These are phyloP conservation scores for Tragelaphus strepsiceros DNA, from an alignment of 2,113 vertebrate genomes.

Conservation along the genomic window DNA sequence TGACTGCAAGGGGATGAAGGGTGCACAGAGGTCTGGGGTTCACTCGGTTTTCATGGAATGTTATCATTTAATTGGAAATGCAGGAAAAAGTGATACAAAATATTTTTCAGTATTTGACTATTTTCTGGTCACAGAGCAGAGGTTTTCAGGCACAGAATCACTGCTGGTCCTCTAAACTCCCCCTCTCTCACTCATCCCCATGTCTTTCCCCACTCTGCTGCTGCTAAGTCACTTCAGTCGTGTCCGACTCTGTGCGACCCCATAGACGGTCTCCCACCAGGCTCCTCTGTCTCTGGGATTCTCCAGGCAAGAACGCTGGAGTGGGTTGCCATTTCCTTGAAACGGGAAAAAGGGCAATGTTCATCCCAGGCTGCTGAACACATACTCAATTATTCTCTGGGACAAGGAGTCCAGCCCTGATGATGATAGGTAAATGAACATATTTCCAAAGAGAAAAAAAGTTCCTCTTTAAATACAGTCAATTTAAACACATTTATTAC, in stretches of 20 bases:
- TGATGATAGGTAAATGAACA: not conserved
- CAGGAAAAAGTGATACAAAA: not conserved
- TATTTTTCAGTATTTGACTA: not conserved
- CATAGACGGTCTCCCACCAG: too few species aligned
- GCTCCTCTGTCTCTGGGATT: too few species aligned
- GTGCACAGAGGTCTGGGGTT: not conserved
- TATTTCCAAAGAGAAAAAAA: not conserved
- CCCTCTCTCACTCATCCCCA: not conserved
- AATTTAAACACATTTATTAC: not conserved
- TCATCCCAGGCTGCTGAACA: not conserved
- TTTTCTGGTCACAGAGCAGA: not conserved
- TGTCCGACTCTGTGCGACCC: too few species aligned
- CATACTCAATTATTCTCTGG: not conserved
- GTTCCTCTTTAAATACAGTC: not conserved
- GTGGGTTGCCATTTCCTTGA: not conserved
- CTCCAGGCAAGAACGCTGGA: too few species aligned
- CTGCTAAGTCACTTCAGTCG: too few species aligned
- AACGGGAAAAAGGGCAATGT: not conserved
- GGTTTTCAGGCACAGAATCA: not conserved
- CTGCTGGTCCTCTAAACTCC: not conserved
- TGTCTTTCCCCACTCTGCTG: not conserved
- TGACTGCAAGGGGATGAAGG: not conserved
- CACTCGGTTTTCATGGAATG: not conserved
- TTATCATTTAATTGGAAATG: not conserved
- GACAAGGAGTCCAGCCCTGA: not conserved